Evolutionary conservation across 35 echinoderm and acorn worm genomes (phyloP).

Genomic region (Apostichopus japonicus): DNA sequence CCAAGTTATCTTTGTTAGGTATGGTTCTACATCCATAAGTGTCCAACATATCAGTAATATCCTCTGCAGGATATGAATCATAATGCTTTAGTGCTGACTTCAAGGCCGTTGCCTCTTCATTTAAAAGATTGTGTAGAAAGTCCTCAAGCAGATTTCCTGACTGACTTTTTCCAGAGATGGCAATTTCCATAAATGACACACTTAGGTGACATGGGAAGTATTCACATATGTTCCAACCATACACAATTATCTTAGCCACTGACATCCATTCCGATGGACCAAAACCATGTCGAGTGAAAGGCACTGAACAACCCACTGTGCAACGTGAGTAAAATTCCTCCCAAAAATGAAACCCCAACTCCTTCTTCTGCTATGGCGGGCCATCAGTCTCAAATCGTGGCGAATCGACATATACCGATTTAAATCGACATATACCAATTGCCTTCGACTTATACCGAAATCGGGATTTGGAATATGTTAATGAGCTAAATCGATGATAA

Average conservation of each 20-base stretch:
- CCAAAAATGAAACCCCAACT: conserved; percentile 32
- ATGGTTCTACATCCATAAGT: conserved; percentile 48
- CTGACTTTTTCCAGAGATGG: neutral
- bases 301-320: conserved; percentile 24
- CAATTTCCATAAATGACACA: conserved; percentile 18
- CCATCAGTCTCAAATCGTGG: no score
- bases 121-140: conserved; percentile 13
- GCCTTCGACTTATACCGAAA: no score
- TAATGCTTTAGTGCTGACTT: conserved; percentile 25
- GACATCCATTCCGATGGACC: neutral
- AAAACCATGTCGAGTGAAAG: conserved; percentile 47
- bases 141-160: conserved; percentile 26
- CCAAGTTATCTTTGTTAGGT: conserved; percentile 37
- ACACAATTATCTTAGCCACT: conserved; percentile 33
- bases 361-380: neutral
- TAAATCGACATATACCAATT: no score
- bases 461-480: no score
- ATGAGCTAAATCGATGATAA: no score
- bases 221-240: conserved; percentile 30
- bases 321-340: conserved; percentile 29
- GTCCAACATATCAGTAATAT: conserved; percentile 47
- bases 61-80: conserved; percentile 17
- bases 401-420: no score
- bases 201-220: conserved; percentile 26
- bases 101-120: neutral